A percentile compares a stretch with the other conserved stretches of the same genome.
These are phyloP conservation scores for Eurosta solidaginis DNA, from an alignment of 1,140 invertebrate genomes.

Conservation along the genomic window DNA sequence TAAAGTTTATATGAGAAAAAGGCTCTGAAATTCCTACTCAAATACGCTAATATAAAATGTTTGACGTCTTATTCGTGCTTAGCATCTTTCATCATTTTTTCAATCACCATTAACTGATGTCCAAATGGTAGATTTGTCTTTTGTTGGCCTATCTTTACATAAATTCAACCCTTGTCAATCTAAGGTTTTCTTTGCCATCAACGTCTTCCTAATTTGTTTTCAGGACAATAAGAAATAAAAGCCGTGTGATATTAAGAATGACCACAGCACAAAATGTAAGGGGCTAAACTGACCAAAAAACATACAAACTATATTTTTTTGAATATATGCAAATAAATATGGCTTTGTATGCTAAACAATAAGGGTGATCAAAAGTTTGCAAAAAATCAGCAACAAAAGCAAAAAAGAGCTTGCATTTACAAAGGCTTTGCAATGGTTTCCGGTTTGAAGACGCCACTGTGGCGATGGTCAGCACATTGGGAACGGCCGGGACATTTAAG, in stretches of 20 bases:
- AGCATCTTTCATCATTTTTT: background rate
- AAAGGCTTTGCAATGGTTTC: background rate
- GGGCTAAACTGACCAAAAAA: background rate
- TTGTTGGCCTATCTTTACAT: background rate
- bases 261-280: no score
- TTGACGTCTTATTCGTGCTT: no score
- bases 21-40: no score
- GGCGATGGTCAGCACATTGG: background rate
- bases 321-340: background rate
- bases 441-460: slow-evolving; percentile 3
- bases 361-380: background rate
- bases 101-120: background rate
- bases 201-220: background rate
- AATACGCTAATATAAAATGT: no score
- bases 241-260: background rate
- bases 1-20: no score
- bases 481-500: background rate
- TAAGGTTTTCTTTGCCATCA: background rate
- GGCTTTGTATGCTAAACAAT: background rate
- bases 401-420: background rate
- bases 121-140: background rate
- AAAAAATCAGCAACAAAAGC: background rate
- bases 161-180: slow-evolving; percentile 1
- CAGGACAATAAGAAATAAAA: background rate
- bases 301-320: background rate